Conservation (phyloP, 2,888 invertebrate genomes). For the Corbicula japonica region DNA sequence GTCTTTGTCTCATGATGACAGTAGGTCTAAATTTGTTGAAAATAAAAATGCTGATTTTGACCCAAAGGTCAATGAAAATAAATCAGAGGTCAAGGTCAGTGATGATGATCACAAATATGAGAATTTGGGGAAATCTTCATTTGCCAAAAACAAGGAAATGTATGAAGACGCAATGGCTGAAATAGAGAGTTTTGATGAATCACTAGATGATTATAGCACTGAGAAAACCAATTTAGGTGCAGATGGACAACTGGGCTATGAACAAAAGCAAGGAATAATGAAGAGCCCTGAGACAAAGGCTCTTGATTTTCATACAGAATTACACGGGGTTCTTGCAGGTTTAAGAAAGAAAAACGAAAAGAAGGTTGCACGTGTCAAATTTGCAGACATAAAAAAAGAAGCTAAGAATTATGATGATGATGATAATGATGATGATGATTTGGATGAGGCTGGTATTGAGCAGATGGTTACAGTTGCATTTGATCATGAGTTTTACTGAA, state of each 20-base stretch:
- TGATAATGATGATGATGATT: slow-evolving; percentile 19
- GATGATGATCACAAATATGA: slow-evolving; percentile 5
- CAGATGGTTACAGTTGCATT: slow-evolving; percentile 40
- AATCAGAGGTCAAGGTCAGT: background rate
- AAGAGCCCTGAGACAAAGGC: background rate
- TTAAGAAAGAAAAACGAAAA: slow-evolving; percentile 46
- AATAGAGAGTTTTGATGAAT: slow-evolving; percentile 7
- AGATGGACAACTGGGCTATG: background rate
- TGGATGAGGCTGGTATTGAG: slow-evolving; percentile 23
- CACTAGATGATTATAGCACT: background rate
- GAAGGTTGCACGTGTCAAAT: slow-evolving; percentile 45
- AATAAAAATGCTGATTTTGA: background rate
- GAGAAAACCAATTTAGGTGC: background rate
- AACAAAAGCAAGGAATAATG: background rate
- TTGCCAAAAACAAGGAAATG: background rate
- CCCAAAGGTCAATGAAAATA: slow-evolving; percentile 8
- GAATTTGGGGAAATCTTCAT: background rate
- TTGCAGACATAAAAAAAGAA: slow-evolving; percentile 33
- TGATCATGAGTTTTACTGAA: slow-evolving; percentile 35
- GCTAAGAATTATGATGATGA: slow-evolving; percentile 30
- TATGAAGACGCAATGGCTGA: slow-evolving; percentile 2
- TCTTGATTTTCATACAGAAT: slow-evolving; percentile 2
- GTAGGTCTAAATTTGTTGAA: no score
- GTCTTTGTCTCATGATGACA: no score
- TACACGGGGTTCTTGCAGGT: slow-evolving; percentile 34